Evolutionary conservation across 1,140 invertebrate species (phyloP).

Genomic region (Globodera ellingtonae): DNA sequence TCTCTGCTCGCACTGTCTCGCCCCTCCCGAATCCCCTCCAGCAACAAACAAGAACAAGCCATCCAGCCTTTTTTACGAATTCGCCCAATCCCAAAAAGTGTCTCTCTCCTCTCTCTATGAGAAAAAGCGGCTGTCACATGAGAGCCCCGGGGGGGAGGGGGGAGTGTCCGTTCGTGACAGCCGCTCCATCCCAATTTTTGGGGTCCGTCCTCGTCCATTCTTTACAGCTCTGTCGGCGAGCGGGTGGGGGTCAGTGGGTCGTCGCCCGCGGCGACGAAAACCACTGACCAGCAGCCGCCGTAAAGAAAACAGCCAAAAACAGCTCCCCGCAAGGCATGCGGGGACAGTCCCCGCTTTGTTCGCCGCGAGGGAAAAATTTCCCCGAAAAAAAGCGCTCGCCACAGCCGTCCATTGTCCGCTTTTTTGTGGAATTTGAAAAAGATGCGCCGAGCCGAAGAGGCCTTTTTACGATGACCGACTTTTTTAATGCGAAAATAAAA

Average conservation of each 20-base stretch:
- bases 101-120: neutral
- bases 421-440: neutral
- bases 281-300: neutral
- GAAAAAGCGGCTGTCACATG: slow-evolving; percentile 2
- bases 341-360: neutral
- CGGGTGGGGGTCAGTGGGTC: neutral
- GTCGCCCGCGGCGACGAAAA: neutral
- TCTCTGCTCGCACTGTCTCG: neutral
- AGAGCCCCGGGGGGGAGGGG: neutral
- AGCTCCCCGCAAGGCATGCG: neutral
- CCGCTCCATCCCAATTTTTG: neutral
- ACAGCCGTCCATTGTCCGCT: neutral
- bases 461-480: neutral
- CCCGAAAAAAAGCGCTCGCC: too few species aligned
- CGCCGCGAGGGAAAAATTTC: neutral
- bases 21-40: neutral
- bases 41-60: too few species aligned
- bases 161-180: slow-evolving; percentile 1
- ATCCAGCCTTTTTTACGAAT: slow-evolving; percentile 2
- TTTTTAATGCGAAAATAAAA: neutral
- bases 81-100: slow-evolving; percentile 4
- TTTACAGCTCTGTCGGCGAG: neutral
- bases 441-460: too few species aligned
- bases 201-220: neutral
- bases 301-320: neutral